phyloP scores from a whole-genome alignment of 2,888 invertebrate genomes.

The Chrysopilus asiliformis region DNA sequence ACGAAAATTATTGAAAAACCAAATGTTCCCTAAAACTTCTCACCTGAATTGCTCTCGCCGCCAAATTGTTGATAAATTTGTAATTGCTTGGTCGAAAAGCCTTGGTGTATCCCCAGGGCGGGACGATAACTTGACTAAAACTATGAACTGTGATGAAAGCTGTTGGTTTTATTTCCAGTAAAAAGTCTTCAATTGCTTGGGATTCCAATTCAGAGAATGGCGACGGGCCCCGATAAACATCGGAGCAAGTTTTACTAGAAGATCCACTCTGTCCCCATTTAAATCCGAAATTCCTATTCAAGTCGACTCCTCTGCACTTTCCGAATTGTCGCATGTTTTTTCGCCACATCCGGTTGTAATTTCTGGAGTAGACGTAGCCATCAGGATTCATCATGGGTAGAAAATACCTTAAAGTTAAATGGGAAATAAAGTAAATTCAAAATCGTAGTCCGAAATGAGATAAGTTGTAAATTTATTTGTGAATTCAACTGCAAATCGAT shows the following conservation, averaged over 20 bases:
- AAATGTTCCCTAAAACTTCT: too few species aligned
- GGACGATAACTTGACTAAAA: background rate
- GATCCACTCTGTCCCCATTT: background rate
- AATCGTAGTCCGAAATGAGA: too few species aligned
- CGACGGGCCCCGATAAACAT: background rate
- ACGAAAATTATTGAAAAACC: too few species aligned
- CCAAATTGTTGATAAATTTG: background rate
- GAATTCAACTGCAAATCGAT: too few species aligned
- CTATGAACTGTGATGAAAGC: background rate
- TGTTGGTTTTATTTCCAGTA: conserved; percentile 41
- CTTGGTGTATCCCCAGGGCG: background rate
- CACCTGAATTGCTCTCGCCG: too few species aligned
- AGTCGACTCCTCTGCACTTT: background rate
- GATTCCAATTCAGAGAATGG: background rate
- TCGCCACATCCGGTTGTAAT: conserved; percentile 17
- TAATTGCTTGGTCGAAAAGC: background rate
- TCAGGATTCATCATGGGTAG: background rate
- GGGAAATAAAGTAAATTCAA: too few species aligned
- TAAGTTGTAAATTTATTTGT: too few species aligned
- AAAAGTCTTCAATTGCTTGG: background rate
- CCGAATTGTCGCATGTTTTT: background rate
- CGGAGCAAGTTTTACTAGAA: background rate
- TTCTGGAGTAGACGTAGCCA: background rate
- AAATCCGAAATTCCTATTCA: background rate
- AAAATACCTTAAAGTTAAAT: too few species aligned